Base-by-base conservation (phyloP, 2,888 invertebrate species). In the Chloroclysta siterata region DNA sequence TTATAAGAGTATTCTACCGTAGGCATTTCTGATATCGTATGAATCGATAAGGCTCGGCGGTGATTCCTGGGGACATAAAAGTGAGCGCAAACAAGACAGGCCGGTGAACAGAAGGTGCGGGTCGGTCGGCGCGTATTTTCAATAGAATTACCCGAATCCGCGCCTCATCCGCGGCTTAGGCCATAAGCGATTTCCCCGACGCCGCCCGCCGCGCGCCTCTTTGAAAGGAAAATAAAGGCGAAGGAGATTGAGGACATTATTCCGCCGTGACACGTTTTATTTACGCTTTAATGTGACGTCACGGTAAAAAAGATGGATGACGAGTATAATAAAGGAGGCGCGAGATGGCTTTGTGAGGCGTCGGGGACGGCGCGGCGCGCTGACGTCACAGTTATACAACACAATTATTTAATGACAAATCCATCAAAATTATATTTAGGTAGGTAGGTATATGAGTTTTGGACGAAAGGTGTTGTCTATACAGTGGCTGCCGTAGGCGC, bases 261-360 rank as follows among this genome's bases (percentile, higher is more conserved):
- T 70, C 73, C 63, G 65, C 72, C 68, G 74, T 78, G 78, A 78
- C 79, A 75, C 75, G 72, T 77, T 82, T 79, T 82, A 83, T 82
- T 83, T 79, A 77, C 72, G 77, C 76, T 75, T 79, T 80, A 80
- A 80, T 79, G 80, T 81, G 78, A 81, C 78, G 78, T 78, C 80
- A 78, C 76, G 68, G 78, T 72, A 77, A 69, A 75, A 79, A 81
- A 82, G 82, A 81, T 81, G 81, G 79, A 83, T 83, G 78, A 75
- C 73, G 68, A 76, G 78, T 79, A 80, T 81, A 81, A 83, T 81
- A 82, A 82, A 77, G 72, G 79, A 73, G 76, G 75, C 77, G 66
- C 68, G 66, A 77, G 75, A 74, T 72, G 76, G 80, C 82, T 79
- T 81, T 82, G 80, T 79, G 70, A 68, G 69, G 41, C 58, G 68